Conservation (phyloP, 23 tunicate genomes). For the Styela clava region DNA sequence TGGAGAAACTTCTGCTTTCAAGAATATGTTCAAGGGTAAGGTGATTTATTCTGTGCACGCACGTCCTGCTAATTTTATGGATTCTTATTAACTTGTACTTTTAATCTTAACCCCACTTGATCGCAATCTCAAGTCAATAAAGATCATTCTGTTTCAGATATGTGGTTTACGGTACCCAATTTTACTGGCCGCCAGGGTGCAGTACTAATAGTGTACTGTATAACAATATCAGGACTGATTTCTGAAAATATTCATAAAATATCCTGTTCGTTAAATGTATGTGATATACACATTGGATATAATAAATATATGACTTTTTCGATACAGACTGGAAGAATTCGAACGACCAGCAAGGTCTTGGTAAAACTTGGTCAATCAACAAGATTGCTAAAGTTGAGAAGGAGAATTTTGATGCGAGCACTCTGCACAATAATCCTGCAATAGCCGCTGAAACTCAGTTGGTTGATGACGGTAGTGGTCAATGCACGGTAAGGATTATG, state of each 20-base stretch:
- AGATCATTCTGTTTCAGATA: no score
- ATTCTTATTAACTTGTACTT: no score
- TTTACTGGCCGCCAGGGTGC: no score
- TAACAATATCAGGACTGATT: no score
- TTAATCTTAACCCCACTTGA: no score
- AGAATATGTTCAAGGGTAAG: conserved; percentile 72
- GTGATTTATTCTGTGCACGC: background rate
- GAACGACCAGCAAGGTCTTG: conserved; percentile 83
- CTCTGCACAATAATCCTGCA: conserved; percentile 81
- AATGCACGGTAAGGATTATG: conserved; percentile 47
- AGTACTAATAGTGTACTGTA: no score
- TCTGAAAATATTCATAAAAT: no score
- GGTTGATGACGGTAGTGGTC: conserved; percentile 92
- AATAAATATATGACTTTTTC: background rate
- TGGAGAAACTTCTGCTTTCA: conserved; percentile 89
- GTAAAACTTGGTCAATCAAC: conserved; percentile 76
- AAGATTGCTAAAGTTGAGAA: conserved; percentile 89
- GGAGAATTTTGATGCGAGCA: conserved; percentile 95
- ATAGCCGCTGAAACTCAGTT: conserved; percentile 90
- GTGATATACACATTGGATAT: no score
- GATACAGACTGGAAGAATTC: conserved; percentile 78
- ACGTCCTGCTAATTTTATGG: no score
- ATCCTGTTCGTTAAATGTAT: no score
- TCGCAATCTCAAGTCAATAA: no score
- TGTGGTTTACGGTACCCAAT: no score